These are phyloP conservation scores for Hydrotaea cyrtoneurina DNA, from an alignment of 2,888 invertebrate genomes.

Conservation along the genomic window DNA sequence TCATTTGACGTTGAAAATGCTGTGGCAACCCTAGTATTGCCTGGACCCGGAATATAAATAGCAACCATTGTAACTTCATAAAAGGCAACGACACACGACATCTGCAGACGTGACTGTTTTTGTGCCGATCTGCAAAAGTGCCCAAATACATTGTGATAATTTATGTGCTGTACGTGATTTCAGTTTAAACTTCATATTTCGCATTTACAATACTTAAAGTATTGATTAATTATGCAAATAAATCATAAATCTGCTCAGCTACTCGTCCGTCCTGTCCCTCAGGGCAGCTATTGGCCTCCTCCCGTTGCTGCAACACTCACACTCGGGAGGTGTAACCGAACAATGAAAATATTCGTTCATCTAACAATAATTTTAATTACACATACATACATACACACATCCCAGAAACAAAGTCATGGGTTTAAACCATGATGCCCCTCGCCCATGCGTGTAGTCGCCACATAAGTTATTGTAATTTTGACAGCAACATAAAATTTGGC, in stretches of 20 bases:
- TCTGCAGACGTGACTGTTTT: conserved; percentile 7
- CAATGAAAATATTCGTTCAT: background rate
- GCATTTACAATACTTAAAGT: background rate
- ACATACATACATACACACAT: background rate
- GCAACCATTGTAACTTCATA: too few species aligned
- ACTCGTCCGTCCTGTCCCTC: background rate
- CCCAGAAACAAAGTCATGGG: background rate
- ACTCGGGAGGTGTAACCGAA: background rate
- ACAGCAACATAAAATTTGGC: conserved; percentile 46
- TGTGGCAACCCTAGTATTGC: too few species aligned
- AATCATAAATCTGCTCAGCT: conserved; percentile 3
- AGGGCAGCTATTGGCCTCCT: background rate
- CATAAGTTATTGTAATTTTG: conserved; percentile 37
- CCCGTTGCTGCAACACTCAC: background rate
- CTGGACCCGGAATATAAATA: too few species aligned
- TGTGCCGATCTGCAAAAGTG: background rate
- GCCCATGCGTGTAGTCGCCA: background rate
- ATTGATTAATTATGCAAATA: conserved; percentile 6
- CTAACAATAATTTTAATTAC: conserved; percentile 10
- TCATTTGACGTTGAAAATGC: too few species aligned
- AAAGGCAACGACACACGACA: too few species aligned
- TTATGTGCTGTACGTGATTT: conserved; percentile 20
- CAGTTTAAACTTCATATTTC: background rate
- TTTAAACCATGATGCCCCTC: background rate
- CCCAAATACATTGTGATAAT: background rate